Evolutionary conservation across 92 coral and sea anemone species (phyloP).

Genomic region (Paragorgia papillata): DNA sequence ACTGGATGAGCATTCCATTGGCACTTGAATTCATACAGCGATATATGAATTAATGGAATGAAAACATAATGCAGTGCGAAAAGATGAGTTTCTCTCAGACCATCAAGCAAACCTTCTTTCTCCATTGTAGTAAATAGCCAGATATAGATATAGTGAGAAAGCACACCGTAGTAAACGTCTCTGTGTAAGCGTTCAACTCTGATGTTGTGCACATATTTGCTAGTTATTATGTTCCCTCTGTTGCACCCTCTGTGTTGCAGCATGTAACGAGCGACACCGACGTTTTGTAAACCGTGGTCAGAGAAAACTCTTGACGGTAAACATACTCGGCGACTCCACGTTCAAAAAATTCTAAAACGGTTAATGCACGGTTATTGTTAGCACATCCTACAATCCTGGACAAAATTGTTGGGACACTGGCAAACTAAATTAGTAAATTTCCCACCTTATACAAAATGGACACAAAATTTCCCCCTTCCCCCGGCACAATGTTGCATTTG

Average conservation of each 20-base stretch:
- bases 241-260: constrained; percentile 53
- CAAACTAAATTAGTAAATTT: too few species aligned
- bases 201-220: constrained; percentile 2
- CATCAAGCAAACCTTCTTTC: constrained; percentile 36
- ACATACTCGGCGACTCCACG: too few species aligned
- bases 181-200: constrained; percentile 55
- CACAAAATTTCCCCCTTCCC: too few species aligned
- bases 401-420: too few species aligned
- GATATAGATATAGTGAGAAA: constrained; percentile 38
- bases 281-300: constrained; percentile 57
- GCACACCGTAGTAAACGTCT: constrained; percentile 41
- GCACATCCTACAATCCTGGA: too few species aligned
- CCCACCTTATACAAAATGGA: too few species aligned
- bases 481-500: too few species aligned
- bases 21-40: constrained; percentile 36
- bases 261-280: constrained; percentile 62
- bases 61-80: constrained; percentile 55
- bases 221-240: constrained; percentile 58
- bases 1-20: constrained; percentile 61
- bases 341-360: too few species aligned
- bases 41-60: constrained; percentile 51
- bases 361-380: too few species aligned
- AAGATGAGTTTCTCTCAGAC: constrained; percentile 50
- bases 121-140: constrained; percentile 34
- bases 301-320: constrained; percentile 66